These are phyloP conservation scores for Tetragonula clypearis DNA, from an alignment of 1,140 invertebrate species.

Conservation along the genomic window DNA sequence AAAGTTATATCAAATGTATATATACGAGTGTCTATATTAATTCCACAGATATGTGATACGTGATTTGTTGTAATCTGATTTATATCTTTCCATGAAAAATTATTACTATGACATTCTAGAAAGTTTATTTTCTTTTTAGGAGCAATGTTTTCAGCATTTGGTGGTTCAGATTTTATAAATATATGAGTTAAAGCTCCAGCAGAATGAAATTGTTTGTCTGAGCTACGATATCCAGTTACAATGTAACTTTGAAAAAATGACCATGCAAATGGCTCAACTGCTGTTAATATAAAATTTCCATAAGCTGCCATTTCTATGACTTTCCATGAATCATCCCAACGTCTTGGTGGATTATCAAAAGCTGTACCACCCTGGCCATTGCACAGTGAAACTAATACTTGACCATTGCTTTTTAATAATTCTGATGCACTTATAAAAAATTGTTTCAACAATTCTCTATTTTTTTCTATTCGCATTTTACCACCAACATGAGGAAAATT, in stretches of 20 bases:
- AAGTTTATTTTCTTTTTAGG: slow-evolving; percentile 49
- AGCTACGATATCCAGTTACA: slow-evolving; percentile 82
- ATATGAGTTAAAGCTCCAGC: slow-evolving; percentile 81
- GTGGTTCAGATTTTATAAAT: slow-evolving; percentile 70
- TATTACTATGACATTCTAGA: background rate
- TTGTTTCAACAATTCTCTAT: slow-evolving; percentile 82
- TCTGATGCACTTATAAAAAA: slow-evolving; percentile 82
- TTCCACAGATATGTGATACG: background rate
- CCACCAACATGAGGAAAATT: slow-evolving; percentile 86
- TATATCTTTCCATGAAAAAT: slow-evolving; percentile 57
- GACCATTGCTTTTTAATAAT: slow-evolving; percentile 76
- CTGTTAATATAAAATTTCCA: slow-evolving; percentile 80
- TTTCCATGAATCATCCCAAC: slow-evolving; percentile 86
- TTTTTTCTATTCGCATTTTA: slow-evolving; percentile 85
- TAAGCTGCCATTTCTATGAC: slow-evolving; percentile 83
- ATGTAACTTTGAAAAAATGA: slow-evolving; percentile 76
- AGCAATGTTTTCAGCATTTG: slow-evolving; percentile 54
- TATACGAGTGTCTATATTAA: slow-evolving; percentile 62
- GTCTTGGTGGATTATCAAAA: slow-evolving; percentile 80
- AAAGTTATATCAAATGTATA: slow-evolving; percentile 78
- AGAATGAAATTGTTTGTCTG: slow-evolving; percentile 83
- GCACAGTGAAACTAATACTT: slow-evolving; percentile 83
- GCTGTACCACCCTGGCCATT: slow-evolving; percentile 85
- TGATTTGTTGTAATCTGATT: background rate
- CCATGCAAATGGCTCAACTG: slow-evolving; percentile 79